Base-by-base conservation (phyloP, 64 coral and sea anemone genomes). In the Platygyra sinensis region DNA sequence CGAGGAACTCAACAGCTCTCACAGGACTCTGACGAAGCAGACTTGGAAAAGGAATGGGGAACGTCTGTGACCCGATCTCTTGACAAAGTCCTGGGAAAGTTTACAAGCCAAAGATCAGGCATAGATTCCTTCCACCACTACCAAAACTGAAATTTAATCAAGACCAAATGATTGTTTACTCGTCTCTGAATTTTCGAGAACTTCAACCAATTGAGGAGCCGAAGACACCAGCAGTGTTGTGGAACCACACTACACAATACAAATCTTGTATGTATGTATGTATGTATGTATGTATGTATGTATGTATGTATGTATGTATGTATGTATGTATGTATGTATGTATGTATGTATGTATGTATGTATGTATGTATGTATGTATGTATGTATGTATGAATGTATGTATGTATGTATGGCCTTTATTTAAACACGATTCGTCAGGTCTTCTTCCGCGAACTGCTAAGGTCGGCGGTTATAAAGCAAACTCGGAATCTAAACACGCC, bases 141-240 rank as follows among this genome's bases (percentile, higher is more conserved):
- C 94, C 91, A 10, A 96, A 87, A 88, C 91, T 94, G 14, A 84
- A 86, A 54, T 93, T 96, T 52, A 99, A 93, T 28, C 94, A 99
- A 11, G 93, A 99, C 51, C 97, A 99, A 61, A 84, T 99, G 27
- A 86, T 99, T 3, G 97, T 99, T 60, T 99, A 96, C 31, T 95
- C 97, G 4, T 99, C 94, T 33, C 39, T 99, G n/a, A 88, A 91
- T 24, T 99, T 90, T 50, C 96, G 96, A 62, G 97, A 99, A 13
- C 88, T 99, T 42, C 91, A 95, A 38, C 14, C 88, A 2, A 25
- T 99, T 15, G 94, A 79, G 33, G 94, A 99, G 51, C 94, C 97
- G 19, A 99, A 94, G 61, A 71, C 90, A 16, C 94, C 97, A 5
- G 91, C 73, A 2, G 74, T 94, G 13, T 76, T 97, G 18, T 89